Conservation (phyloP, 2,113 vertebrate genomes). For the Oncorhynchus kisutch region DNA sequence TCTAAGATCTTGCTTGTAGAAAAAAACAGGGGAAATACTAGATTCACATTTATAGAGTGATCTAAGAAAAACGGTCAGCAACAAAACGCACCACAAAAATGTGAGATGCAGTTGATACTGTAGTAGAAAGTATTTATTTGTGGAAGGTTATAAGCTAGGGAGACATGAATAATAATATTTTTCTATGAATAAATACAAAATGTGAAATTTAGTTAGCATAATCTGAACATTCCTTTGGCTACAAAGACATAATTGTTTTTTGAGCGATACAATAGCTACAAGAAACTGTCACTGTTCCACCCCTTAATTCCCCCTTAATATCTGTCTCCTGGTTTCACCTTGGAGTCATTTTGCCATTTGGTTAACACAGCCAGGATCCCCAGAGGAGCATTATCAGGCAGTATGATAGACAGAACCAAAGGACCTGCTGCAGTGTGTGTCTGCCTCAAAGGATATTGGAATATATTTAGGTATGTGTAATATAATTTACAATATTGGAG, state of each 20-base stretch:
- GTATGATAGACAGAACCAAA: background rate
- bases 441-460: no score
- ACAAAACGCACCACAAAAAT: conserved; percentile 16
- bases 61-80: conserved; percentile 33
- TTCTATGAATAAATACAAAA: no score
- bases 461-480: no score
- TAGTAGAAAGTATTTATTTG: no score
- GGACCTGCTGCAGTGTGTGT: no score
- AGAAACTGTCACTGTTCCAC: background rate
- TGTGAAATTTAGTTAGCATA: no score
- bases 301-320: background rate
- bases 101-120: conserved; percentile 8
- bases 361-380: background rate
- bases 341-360: background rate
- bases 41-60: conserved; percentile 19
- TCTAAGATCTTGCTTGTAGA: no score
- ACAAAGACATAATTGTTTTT: background rate
- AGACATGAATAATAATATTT: background rate
- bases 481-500: no score
- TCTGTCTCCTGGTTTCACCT: background rate
- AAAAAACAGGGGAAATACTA: conserved; percentile 27
- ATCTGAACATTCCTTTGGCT: no score
- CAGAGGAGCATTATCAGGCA: background rate
- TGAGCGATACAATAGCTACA: background rate
- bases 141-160: no score